These are phyloP conservation scores for Lycophotia porphyrea DNA, from an alignment of 2,888 invertebrate species.

Conservation along the genomic window DNA sequence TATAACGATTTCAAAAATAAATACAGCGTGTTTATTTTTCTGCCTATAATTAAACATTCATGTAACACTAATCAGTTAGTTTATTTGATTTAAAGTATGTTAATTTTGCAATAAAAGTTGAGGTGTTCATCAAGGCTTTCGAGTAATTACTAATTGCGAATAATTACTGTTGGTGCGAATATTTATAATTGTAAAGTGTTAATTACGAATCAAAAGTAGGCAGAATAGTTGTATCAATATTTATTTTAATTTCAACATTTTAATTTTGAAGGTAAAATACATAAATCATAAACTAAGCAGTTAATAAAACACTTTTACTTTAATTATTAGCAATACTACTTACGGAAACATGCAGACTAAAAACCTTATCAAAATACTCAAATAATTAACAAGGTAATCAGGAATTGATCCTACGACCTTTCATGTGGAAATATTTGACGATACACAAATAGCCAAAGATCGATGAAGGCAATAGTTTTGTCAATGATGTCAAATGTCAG, in stretches of 20 bases:
- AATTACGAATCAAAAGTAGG: slow-evolving; percentile 30
- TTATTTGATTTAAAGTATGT: slow-evolving; percentile 41
- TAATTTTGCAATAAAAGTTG: slow-evolving; percentile 38
- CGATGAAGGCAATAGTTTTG: slow-evolving; percentile 55
- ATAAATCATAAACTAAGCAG: background rate
- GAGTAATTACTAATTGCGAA: slow-evolving; percentile 29
- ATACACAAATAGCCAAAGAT: slow-evolving; percentile 52
- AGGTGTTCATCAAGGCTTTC: slow-evolving; percentile 31
- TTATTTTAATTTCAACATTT: slow-evolving; percentile 10
- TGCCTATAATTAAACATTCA: slow-evolving; percentile 12
- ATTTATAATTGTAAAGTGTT: slow-evolving; percentile 32
- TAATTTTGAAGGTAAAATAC: background rate
- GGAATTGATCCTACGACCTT: slow-evolving; percentile 55
- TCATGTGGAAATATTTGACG: slow-evolving; percentile 58
- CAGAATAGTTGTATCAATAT: slow-evolving; percentile 3
- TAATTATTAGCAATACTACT: background rate
- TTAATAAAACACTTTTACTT: background rate
- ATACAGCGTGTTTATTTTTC: background rate
- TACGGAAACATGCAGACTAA: background rate
- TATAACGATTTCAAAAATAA: background rate
- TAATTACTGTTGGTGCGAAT: slow-evolving; percentile 41
- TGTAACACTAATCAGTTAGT: slow-evolving; percentile 10
- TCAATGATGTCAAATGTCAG: slow-evolving; percentile 64
- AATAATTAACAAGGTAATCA: slow-evolving; percentile 40
- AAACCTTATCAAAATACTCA: background rate